A percentile compares a stretch with the other conserved stretches of the same genome.
Conservation (phyloP, 2,888 invertebrate species). For the Cataglyphis albicans region DNA sequence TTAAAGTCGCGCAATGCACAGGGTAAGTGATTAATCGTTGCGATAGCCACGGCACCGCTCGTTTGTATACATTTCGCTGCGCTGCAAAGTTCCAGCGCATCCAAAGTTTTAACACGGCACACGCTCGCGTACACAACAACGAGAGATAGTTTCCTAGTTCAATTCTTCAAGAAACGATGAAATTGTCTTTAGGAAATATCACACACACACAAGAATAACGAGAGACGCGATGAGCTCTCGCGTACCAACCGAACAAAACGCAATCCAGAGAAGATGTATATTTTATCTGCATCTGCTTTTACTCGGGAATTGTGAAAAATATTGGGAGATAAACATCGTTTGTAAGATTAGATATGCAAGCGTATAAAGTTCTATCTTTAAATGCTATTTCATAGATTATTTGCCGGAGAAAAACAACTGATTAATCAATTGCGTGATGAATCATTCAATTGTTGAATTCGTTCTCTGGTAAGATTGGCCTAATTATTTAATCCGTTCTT, state of each 20-base stretch:
- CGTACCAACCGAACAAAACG: background rate
- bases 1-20: slow-evolving; percentile 56
- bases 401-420: background rate
- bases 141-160: background rate
- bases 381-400: slow-evolving; percentile 7
- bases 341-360: background rate
- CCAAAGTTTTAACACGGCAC: slow-evolving; percentile 10
- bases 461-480: background rate
- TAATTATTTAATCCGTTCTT: slow-evolving; percentile 33
- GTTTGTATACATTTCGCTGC: slow-evolving; percentile 62
- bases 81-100: slow-evolving; percentile 17
- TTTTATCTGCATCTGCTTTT: background rate
- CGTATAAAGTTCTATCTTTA: background rate
- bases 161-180: slow-evolving; percentile 31
- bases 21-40: slow-evolving; percentile 70
- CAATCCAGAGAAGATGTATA: background rate
- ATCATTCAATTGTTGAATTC: background rate
- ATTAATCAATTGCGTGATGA: slow-evolving; percentile 23
- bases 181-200: slow-evolving; percentile 17
- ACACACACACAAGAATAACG: background rate
- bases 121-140: slow-evolving; percentile 17
- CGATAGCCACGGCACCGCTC: slow-evolving; percentile 58
- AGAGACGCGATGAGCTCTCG: background rate
- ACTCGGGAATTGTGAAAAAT: background rate
- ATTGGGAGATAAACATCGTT: background rate